Evolutionary conservation across 2,113 vertebrate species (phyloP), one percentile per base, ranked within the genome.

Genomic region (Capricornis sumatraensis): DNA sequence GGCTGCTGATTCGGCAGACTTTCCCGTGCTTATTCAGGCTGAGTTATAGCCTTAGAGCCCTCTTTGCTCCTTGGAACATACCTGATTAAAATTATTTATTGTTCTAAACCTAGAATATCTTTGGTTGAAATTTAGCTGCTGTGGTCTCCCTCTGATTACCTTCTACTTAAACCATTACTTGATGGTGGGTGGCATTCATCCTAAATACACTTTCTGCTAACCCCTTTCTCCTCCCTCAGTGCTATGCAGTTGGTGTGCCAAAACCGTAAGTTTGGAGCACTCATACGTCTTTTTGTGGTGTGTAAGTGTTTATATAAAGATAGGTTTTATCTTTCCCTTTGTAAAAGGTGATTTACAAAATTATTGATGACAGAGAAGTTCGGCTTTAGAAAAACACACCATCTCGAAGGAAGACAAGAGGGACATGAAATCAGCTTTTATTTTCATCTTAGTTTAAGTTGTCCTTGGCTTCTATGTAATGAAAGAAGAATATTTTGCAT

Each of bases 161-260:
- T 98, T 97, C 85, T 98, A 98, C 98, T 98, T 98, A 95, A 98
- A 91, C 94, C 96, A 93, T 99, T 97, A 67, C 95, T 98, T 96
- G 98, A 98, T 92, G 79, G 58, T 97, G 98, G 98, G 97, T 99
- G 98, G 98, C 98, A 97, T 83, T 55, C 67, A 96, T 98, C 98
- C 98, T 97, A 98, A 99, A 98, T 96, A 98, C 83, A 96, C 71
- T 94, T 33, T 96, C 97, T 27, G 16, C 94, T 98, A 96, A 96
- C 96, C 87, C 79, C 94, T 98, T 97, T 91, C 97, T 97, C 95
- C 82, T 95, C 87, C 91, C 57, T 97, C 82, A 64, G 4, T 92
- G 52, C 74, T 95, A 91, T 23, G 81, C 93, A 97, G 89, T 60
- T 88, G 8, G 36, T 97, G 76, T 98, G 97, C 98, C 98, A 98